These are phyloP conservation scores for Phyllostomus hastatus DNA, from an alignment of 2,113 vertebrate genomes.

Conservation along the genomic window DNA sequence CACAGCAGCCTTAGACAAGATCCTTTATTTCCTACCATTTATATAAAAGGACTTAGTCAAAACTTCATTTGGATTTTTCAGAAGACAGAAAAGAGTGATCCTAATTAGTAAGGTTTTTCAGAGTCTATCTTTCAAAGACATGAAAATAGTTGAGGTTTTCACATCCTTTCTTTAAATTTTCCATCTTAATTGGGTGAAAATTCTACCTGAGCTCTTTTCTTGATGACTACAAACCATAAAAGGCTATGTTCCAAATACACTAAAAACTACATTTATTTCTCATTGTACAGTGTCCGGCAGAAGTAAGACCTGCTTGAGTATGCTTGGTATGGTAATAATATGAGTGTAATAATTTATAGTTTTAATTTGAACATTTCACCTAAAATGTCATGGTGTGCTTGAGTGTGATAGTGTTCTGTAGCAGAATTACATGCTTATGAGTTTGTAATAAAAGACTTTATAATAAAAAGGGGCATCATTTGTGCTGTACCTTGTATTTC, in stretches of 20 bases:
- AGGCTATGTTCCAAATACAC: not conserved
- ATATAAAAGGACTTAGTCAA: not conserved
- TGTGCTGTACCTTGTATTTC: not conserved
- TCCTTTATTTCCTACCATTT: not conserved
- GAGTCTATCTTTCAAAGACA: not conserved
- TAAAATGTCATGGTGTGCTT: too few species aligned
- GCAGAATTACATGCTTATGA: too few species aligned
- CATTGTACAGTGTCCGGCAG: not conserved
- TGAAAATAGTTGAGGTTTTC: not conserved
- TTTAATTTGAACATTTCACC: too few species aligned
- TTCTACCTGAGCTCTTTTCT: not conserved
- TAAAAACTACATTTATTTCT: not conserved
- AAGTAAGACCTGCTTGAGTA: too few species aligned
- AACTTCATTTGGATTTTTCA: slow-evolving; percentile 29
- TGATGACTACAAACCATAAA: not conserved
- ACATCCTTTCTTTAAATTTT: not conserved
- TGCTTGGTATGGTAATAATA: too few species aligned
- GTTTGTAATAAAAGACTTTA: not conserved
- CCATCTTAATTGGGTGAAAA: not conserved
- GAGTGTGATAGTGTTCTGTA: too few species aligned
- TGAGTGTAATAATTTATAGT: too few species aligned
- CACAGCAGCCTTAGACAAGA: not conserved
- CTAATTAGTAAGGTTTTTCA: not conserved
- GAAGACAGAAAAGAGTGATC: not conserved
- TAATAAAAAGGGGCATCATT: too few species aligned